phyloP scores from a whole-genome alignment of 2,113 vertebrate genomes.

The Cisticola juncidis region DNA sequence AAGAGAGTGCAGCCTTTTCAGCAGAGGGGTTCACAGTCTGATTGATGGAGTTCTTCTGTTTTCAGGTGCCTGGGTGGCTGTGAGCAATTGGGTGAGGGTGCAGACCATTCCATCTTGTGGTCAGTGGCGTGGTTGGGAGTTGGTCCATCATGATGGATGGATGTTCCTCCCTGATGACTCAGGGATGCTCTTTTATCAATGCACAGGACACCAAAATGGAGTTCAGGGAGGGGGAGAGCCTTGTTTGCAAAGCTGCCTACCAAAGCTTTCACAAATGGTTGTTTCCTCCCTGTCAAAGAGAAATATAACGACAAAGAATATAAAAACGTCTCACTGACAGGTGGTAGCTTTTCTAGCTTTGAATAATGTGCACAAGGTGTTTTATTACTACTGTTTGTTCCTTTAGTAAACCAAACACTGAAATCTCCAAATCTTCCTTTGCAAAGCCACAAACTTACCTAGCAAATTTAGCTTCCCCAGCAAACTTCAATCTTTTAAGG shows the following conservation, averaged over 20 bases:
- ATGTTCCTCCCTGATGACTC: background rate
- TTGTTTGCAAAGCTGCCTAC: background rate
- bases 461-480: background rate
- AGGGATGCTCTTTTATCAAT: background rate
- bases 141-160: background rate
- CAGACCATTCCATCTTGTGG: background rate
- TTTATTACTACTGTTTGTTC: background rate
- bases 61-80: conserved; percentile 6
- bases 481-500: background rate
- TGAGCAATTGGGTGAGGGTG: background rate
- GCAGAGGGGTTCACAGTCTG: background rate
- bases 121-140: background rate
- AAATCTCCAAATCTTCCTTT: background rate
- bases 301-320: background rate
- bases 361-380: background rate
- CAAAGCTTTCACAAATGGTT: background rate
- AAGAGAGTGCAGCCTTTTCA: conserved; percentile 9
- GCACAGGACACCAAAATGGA: background rate
- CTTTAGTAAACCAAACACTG: background rate
- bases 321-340: background rate
- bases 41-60: conserved; percentile 29
- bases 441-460: background rate
- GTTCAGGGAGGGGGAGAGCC: background rate
- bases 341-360: background rate
- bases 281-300: background rate